These are phyloP conservation scores for Melanotaenia trifasciata DNA, from an alignment of 2,797 vertebrate species.

Conservation along the genomic window DNA sequence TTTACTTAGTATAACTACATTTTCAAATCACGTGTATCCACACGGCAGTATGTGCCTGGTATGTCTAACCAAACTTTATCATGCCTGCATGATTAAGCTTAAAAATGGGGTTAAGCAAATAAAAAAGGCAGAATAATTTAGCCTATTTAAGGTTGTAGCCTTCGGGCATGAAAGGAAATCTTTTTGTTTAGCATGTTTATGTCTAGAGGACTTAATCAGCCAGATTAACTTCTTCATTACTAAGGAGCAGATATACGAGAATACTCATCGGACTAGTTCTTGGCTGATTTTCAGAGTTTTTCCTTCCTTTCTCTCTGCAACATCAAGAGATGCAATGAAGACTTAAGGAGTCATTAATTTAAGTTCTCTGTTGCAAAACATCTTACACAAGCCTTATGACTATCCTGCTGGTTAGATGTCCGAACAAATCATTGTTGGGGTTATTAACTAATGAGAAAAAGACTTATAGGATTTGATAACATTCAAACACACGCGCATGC, in stretches of 20 bases:
- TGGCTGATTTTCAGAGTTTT: not conserved
- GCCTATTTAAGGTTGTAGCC: conserved; percentile 2
- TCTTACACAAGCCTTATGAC: not conserved
- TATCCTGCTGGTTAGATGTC: not conserved
- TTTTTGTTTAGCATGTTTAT: not conserved
- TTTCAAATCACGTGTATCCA: not conserved
- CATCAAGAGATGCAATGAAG: conserved; percentile 1
- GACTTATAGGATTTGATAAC: too few relatives aligned
- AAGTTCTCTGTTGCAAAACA: conserved; percentile 1
- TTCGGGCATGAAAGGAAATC: conserved; percentile 2
- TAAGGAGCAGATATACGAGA: not conserved
- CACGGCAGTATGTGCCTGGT: too few relatives aligned
- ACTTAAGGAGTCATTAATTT: conserved; percentile 9
- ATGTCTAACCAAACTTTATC: not conserved
- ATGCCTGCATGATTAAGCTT: not conserved
- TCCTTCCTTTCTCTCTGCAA: not conserved
- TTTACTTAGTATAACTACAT: not conserved
- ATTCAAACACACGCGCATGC: too few relatives aligned
- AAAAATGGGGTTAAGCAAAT: not conserved
- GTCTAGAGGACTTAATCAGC: not conserved
- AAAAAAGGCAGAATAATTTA: conserved; percentile 12
- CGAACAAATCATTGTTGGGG: conserved; percentile 1
- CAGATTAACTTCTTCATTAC: not conserved
- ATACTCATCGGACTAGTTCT: not conserved
- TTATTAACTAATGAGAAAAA: not conserved